Conservation (phyloP, 2,888 invertebrate genomes). For the Rhamnusium bicolor region DNA sequence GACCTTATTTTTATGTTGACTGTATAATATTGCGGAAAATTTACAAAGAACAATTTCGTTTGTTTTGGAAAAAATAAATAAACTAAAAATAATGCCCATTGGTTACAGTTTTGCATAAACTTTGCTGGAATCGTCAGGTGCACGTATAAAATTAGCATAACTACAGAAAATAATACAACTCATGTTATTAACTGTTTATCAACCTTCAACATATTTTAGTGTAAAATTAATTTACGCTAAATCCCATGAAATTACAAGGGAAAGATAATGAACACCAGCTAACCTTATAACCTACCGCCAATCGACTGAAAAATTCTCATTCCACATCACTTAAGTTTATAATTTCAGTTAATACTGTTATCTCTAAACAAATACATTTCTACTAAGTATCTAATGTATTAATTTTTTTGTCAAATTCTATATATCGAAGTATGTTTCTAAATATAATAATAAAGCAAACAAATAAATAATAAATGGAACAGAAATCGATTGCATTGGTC, state of each 20-base stretch:
- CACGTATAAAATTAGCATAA: too few relatives aligned
- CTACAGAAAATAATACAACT: too few relatives aligned
- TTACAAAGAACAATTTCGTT: too few relatives aligned
- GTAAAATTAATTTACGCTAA: neutral
- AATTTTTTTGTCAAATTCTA: neutral
- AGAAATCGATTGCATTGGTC: constrained; percentile 48
- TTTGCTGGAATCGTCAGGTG: too few relatives aligned
- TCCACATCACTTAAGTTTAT: neutral
- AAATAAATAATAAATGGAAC: constrained; percentile 41
- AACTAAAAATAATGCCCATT: too few relatives aligned
- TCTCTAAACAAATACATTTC: neutral
- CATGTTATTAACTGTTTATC: too few relatives aligned
- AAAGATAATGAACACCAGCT: neutral
- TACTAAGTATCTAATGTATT: neutral
- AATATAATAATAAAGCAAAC: constrained; percentile 27
- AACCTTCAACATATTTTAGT: too few relatives aligned
- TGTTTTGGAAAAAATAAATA: too few relatives aligned
- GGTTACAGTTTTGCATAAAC: too few relatives aligned
- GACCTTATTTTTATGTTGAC: too few relatives aligned
- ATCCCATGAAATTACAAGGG: neutral
- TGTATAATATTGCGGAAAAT: too few relatives aligned
- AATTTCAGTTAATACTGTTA: neutral
- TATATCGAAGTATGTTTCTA: neutral
- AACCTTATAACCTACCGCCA: neutral
- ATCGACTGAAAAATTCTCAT: neutral